Base-by-base conservation (phyloP, 2,888 invertebrate genomes). In the Hedya salicella region DNA sequence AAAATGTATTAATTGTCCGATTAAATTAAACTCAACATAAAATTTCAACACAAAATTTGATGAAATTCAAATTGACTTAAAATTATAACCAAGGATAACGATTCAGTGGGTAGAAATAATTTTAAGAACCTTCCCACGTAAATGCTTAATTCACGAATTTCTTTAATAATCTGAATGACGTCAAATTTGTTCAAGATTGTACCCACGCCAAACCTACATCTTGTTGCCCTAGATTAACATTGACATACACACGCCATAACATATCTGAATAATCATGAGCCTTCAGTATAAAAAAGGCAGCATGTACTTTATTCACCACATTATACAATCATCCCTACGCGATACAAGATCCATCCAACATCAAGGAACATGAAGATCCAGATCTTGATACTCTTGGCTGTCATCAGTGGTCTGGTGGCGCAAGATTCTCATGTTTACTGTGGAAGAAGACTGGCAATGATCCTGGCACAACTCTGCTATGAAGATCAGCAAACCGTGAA, bases 401-500 rank as follows among this genome's bases (percentile, higher is more conserved):
- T 48, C 46, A 13, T 48, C 21, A 19, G 19, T 48, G 46, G 13
- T 21, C 19, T 48, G 5, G 46, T 19, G 19, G 46, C 46, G 8
- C 46, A 48, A 17, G 16, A 30, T 8, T 30, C 50, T n/a, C 50
- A 25, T 13, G 30, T 25, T 6, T 30, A 50, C 14, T 50, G 50
- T 25, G 50, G 30, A 13, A 30, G 25, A 30, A 2, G 25, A 8
- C 30, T 25, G 14, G 50, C 25, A 1, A 30, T 8, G 8, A 50
- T n/a, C 2, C 50, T 50, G 5, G 50, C 30, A 8, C 30, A 2
- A 0, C 30, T 30, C n/a, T 30, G 50, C 25, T 48, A 11, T 1
- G 46, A 48, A 19, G 13, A 48, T 19, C 11, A 14, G 2, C 25
- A 30, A 9, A 6, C 6, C 1, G 50, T 14, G 3, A 30, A 53